Base-by-base conservation (phyloP, 2,888 invertebrate genomes). In the Cloeon dipterum region DNA sequence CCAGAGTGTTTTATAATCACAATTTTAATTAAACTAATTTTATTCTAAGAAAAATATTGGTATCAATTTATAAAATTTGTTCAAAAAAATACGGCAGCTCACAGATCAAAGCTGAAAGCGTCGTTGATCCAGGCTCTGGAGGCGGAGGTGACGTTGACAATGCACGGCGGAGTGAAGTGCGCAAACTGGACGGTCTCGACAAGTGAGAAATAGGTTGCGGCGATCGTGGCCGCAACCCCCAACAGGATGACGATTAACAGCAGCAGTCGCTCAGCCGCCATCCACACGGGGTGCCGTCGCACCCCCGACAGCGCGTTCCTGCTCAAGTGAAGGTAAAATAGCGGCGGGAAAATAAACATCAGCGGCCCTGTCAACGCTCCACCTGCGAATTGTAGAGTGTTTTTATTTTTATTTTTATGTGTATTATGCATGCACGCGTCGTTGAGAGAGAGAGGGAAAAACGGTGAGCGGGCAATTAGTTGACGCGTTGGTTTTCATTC, bases 281-380 rank as follows among this genome's bases (percentile, higher is more conserved):
- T 46, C 32, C 29, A 29, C n/a, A 14, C 14, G 29, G 13, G 29
- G 11, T 21, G 14, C 14, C 7, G 11, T 13, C 20, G 33, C 19
- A 14, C 19, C 19, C 25, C 13, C 3, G 2, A n/a, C 4, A 21
- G 21, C n/a, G 33, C 17, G 5, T 21, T 38, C 14, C 34, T 13
- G 21, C 25, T 36, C 13, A 81, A 68, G 51, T 69, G 73, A 0
- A 74, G 58, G 52, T 85, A 86, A 49, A 88, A 70, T 29, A 86
- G 46, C 0, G 86, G 79, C 0, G 88, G 88, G 40, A 82, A 66
- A 40, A 89, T 67, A 45, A 86, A 88, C 47, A 85, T 75, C 10
- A 86, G 56, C 0, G 86, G 78, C 0, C 83, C 81, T 0, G 76
- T 77, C 4, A 88, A 62, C 0, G 81, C 75, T 4, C 83, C 85